phyloP scores from a whole-genome alignment of 2,888 invertebrate species.

The Prionchulus punctatus region DNA sequence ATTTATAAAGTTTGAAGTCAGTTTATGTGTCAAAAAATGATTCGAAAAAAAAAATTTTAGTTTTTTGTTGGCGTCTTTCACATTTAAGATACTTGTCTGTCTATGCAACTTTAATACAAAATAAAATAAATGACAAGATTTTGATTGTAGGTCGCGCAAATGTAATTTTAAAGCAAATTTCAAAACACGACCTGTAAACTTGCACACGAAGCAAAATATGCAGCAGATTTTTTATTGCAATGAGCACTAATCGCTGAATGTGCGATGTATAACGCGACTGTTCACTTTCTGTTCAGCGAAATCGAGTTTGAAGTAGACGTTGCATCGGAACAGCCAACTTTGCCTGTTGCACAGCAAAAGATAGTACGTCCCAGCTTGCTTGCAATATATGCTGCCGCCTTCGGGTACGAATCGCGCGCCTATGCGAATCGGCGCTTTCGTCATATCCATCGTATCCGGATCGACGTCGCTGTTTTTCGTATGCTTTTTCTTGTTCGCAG shows the following conservation, averaged over 20 bases:
- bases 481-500: slow-evolving; percentile 10
- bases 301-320: slow-evolving; percentile 6
- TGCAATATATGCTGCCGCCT: slow-evolving; percentile 18
- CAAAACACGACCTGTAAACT: no score
- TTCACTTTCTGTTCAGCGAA: not conserved
- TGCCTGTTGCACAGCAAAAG: slow-evolving; percentile 26
- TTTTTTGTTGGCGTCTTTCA: not conserved
- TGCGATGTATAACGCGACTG: not conserved
- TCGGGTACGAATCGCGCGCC: slow-evolving; percentile 29
- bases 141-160: no score
- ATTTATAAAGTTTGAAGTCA: no score
- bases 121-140: no score
- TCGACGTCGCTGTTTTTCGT: slow-evolving; percentile 16
- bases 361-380: slow-evolving; percentile 18
- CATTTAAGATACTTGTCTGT: no score
- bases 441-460: slow-evolving; percentile 23
- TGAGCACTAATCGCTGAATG: no score
- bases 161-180: no score
- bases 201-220: no score
- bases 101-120: no score
- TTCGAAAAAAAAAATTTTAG: not conserved
- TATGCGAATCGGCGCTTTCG: slow-evolving; percentile 26
- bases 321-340: slow-evolving; percentile 21
- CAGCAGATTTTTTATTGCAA: no score
- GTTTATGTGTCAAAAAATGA: no score